Percentiles rank a stretch among this genome's conserved stretches.
These are phyloP conservation scores for Aricia agestis DNA, from an alignment of 1,140 invertebrate species.

Conservation along the genomic window DNA sequence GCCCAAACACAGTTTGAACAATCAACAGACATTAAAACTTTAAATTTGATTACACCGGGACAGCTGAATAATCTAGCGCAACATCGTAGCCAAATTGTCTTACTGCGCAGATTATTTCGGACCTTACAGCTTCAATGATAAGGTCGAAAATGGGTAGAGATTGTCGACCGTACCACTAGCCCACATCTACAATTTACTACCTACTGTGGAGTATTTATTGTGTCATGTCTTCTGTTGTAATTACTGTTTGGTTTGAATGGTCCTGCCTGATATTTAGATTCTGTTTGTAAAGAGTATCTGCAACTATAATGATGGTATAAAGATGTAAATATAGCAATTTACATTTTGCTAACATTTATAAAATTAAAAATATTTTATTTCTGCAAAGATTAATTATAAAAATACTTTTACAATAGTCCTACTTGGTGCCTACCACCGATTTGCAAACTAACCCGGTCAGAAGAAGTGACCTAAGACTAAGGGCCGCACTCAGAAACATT, in stretches of 20 bases:
- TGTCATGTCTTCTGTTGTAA: not conserved
- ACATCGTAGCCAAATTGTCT: not conserved
- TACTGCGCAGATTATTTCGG: not conserved
- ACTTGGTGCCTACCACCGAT: too few relatives aligned
- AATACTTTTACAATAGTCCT: too few relatives aligned
- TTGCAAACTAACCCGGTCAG: too few relatives aligned
- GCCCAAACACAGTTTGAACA: not conserved
- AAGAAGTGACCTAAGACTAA: too few relatives aligned
- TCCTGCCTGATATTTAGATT: not conserved
- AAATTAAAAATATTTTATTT: too few relatives aligned
- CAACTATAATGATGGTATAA: not conserved
- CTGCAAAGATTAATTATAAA: too few relatives aligned
- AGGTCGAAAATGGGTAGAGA: not conserved
- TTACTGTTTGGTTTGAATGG: not conserved
- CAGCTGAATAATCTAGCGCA: not conserved
- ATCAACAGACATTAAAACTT: slow-evolving; percentile 1
- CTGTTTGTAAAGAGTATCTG: not conserved
- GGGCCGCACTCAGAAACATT: too few relatives aligned
- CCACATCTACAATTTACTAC: not conserved
- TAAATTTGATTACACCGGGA: not conserved
- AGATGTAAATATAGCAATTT: too few relatives aligned
- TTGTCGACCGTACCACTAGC: not conserved
- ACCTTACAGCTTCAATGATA: not conserved
- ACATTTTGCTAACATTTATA: too few relatives aligned
- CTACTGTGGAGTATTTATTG: not conserved